These are phyloP conservation scores for Philypnodon macrostomus DNA, from an alignment of 2,797 vertebrate species.

Conservation along the genomic window DNA sequence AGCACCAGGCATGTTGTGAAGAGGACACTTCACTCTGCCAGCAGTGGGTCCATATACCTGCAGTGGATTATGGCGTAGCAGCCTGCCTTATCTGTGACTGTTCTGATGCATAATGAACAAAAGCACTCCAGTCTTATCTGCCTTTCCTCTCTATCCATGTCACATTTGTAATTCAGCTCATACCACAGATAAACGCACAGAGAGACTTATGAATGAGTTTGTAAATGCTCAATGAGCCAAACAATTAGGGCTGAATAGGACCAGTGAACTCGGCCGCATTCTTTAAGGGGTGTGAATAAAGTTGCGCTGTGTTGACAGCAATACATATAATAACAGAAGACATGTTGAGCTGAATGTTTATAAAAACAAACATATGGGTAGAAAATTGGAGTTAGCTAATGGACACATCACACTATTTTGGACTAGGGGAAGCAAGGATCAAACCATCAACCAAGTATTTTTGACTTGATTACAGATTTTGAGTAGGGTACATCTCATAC, in stretches of 20 bases:
- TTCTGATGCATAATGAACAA: conserved; percentile 30
- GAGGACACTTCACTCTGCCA: conserved; percentile 5
- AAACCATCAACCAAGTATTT: too few relatives aligned
- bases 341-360: too few relatives aligned
- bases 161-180: conserved; percentile 21
- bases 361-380: too few relatives aligned
- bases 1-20: conserved; percentile 3
- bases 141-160: conserved; percentile 11
- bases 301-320: too few relatives aligned
- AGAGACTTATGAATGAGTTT: conserved; percentile 11
- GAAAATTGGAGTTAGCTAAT: too few relatives aligned
- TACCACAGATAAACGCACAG: conserved; percentile 14
- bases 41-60: conserved; percentile 7
- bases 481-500: too few relatives aligned
- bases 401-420: too few relatives aligned
- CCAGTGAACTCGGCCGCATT: background rate
- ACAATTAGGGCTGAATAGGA: conserved; percentile 7
- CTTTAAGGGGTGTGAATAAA: background rate
- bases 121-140: conserved; percentile 21
- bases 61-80: conserved; percentile 20
- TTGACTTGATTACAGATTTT: too few relatives aligned
- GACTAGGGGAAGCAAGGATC: too few relatives aligned
- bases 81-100: conserved; percentile 17
- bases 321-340: too few relatives aligned
- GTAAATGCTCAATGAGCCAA: conserved; percentile 12